Evolutionary conservation across 1,140 invertebrate species (phyloP).

Genomic region (Cylas formicarius): DNA sequence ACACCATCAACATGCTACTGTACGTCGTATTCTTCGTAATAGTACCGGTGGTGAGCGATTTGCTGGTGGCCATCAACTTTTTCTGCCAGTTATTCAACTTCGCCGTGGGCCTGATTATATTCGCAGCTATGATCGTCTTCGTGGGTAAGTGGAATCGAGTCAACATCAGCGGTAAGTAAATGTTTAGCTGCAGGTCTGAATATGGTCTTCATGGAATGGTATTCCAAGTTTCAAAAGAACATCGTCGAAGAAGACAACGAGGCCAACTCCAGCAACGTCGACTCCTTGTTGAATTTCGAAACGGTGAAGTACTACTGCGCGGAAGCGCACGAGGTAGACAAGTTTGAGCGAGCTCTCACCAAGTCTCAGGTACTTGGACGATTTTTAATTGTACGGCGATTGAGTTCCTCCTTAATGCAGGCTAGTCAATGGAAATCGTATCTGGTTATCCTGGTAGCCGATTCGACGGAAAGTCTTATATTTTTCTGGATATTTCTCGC

Average conservation of each 20-base stretch:
- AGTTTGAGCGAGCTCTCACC: conserved; percentile 73
- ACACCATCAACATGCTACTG: conserved; percentile 87
- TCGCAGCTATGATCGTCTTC: conserved; percentile 85
- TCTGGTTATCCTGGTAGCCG: conserved; percentile 83
- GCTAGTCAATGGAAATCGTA: conserved; percentile 65
- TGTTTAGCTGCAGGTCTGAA: too few relatives aligned
- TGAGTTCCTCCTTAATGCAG: too few relatives aligned
- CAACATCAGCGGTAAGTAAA: conserved; percentile 3
- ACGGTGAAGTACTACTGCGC: conserved; percentile 97
- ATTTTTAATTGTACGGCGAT: too few relatives aligned
- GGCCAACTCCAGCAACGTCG: conserved; percentile 80
- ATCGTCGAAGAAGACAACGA: conserved; percentile 93
- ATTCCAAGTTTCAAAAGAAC: conserved; percentile 84
- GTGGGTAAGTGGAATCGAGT: conserved; percentile 53
- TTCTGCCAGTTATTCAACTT: conserved; percentile 82
- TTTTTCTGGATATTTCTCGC: conserved; percentile 75
- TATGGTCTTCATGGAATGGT: conserved; percentile 87
- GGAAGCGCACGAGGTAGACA: conserved; percentile 81
- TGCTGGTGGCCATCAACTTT: conserved; percentile 83
- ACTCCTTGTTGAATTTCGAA: conserved; percentile 94
- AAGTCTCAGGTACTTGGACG: conserved; percentile 84
- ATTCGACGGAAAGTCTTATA: conserved; percentile 82
- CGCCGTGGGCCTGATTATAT: conserved; percentile 91
- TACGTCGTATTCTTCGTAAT: conserved; percentile 85
- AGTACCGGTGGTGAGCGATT: conserved; percentile 85